Evolutionary conservation across 2,888 invertebrate species (phyloP).

Genomic region (Hydropsyche betteni): DNA sequence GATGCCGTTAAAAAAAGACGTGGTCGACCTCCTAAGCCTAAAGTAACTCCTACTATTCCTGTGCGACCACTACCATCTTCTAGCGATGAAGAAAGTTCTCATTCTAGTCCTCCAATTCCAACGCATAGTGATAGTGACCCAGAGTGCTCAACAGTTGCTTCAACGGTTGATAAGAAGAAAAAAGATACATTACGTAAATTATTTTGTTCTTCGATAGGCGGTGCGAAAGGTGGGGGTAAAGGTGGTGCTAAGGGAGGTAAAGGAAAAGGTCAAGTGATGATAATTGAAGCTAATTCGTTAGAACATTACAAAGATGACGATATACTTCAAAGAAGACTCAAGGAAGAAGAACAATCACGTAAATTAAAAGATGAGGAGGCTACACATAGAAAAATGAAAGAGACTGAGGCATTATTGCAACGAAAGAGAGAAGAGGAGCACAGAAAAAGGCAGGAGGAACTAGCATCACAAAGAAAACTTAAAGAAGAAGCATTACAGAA

Average conservation of each 20-base stretch:
- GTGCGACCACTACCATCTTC: constrained; percentile 54
- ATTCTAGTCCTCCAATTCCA: constrained; percentile 51
- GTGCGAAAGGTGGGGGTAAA: constrained; percentile 75
- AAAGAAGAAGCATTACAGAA: constrained; percentile 44
- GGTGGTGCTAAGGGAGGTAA: constrained; percentile 76
- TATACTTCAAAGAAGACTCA: constrained; percentile 42
- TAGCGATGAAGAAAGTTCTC: constrained; percentile 53
- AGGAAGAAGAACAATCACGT: constrained; percentile 41
- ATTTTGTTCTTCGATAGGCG: constrained; percentile 70
- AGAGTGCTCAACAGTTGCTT: constrained; percentile 57
- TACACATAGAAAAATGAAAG: constrained; percentile 52
- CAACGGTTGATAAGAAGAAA: constrained; percentile 71
- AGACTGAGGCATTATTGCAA: constrained; percentile 63
- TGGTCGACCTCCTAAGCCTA: constrained; percentile 65
- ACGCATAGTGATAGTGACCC: constrained; percentile 55
- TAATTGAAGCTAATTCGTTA: constrained; percentile 68
- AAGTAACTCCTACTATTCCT: constrained; percentile 55
- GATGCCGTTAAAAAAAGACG: constrained; percentile 57
- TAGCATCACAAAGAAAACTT: constrained; percentile 30
- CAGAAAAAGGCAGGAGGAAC: constrained; percentile 49
- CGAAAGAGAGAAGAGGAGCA: constrained; percentile 62
- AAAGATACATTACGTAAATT: constrained; percentile 73
- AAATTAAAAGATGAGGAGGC: constrained; percentile 36
- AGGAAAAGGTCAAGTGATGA: constrained; percentile 77
- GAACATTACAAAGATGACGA: constrained; percentile 59